Evolutionary conservation across 2,888 invertebrate species (phyloP), one percentile per base, ranked within the genome.

Genomic region (Arge pagana): DNA sequence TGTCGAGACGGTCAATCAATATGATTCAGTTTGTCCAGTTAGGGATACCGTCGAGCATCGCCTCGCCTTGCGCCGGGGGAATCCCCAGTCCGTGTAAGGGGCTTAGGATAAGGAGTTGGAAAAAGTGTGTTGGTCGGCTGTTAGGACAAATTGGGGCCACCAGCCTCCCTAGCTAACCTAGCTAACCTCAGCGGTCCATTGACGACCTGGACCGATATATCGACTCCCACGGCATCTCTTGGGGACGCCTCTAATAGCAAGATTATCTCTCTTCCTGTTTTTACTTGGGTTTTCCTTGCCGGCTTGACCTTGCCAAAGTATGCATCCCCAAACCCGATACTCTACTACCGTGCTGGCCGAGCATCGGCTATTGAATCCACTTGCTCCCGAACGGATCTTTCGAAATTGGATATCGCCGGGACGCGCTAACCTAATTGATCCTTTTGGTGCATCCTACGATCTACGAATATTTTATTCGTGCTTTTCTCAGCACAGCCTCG

Each of bases 181-280:
- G 59, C 60, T 62, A 60, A 55, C 59, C 60, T 51, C 64, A 62
- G 63, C 62, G 63, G 59, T 65, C 60, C 65, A 66, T 68, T 62
- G 62, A 49, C 62, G 70, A 69, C 68, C 62, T 64, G 45, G 51
- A 52, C 62, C 70, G 67, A 71, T 72, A 67, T 65, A 71, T 73
- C 68, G 66, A 62, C 57, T 54, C 72, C 67, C 57, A 59, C 58
- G 57, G 19, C 64, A 63, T 71, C 72, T 69, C 71, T 52, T 59
- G 68, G 74, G 72, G 70, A 72, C 74, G 70, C 67, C 69, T 72
- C 75, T 75, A 74, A 74, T 74, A 73, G 75, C 70, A 67, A 68
- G 74, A 74, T 75, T 75, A 75, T 74, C 73, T 68, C 63, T 62
- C 62, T 65, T 59, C 59, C 52, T 53, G 52, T 37, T 52, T 52